phyloP scores from a whole-genome alignment of 2,113 vertebrate species.

The Zosterops borbonicus region DNA sequence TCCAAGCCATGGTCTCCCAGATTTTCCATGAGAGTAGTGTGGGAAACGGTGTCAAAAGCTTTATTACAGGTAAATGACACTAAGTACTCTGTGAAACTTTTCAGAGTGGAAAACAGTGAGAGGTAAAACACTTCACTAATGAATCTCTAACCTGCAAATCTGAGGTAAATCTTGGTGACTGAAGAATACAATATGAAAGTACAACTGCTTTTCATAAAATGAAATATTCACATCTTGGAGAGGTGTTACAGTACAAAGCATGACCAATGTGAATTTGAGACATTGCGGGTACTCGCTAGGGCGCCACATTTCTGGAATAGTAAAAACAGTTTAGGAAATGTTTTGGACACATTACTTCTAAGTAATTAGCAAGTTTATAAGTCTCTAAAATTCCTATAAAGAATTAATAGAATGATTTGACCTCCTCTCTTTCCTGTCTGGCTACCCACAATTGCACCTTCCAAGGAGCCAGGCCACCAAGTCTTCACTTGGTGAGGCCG shows the following conservation, averaged over 20 bases:
- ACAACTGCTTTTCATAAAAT: background rate
- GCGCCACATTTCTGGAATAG: background rate
- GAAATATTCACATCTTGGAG: background rate
- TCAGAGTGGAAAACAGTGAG: background rate
- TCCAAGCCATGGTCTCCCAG: background rate
- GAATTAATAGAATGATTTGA: background rate
- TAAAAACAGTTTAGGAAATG: background rate
- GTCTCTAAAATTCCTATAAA: background rate
- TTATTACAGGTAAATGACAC: fast-evolving
- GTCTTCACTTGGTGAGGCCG: background rate
- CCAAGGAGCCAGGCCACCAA: background rate
- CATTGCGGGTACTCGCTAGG: background rate
- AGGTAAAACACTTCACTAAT: background rate
- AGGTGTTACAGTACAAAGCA: background rate
- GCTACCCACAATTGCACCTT: background rate
- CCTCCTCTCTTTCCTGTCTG: background rate
- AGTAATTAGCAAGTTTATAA: background rate
- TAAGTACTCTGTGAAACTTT: background rate
- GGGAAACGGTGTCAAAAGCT: background rate
- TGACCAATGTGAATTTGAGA: background rate
- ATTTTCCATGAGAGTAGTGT: background rate
- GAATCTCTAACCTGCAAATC: background rate
- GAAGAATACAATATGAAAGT: background rate
- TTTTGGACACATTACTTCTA: background rate
- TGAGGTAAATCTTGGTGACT: background rate